Percentiles rank a stretch among this genome's conserved stretches.
Conservation (phyloP, 1,140 invertebrate genomes). For the Acyrthosiphon pisum region DNA sequence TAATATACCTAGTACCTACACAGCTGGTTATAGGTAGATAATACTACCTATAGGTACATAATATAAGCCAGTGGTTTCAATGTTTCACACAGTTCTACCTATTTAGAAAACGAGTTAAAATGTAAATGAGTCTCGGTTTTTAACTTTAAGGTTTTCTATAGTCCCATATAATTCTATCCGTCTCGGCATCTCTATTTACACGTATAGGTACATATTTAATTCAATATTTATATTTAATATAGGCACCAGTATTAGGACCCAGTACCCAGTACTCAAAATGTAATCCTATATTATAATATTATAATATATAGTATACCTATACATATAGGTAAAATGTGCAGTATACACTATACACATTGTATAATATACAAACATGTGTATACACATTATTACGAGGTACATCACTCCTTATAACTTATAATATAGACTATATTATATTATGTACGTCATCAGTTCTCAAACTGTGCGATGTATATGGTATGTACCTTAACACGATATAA, state of each 20-base stretch:
- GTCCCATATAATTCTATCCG: not conserved
- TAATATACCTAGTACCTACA: not conserved
- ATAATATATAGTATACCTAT: not conserved
- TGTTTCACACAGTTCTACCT: not conserved
- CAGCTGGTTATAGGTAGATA: not conserved
- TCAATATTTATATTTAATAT: not conserved
- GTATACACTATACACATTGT: no score
- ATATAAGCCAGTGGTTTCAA: not conserved
- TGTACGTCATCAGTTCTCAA: not conserved
- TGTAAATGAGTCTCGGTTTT: not conserved
- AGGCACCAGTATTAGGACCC: not conserved
- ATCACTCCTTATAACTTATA: not conserved
- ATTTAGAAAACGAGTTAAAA: slow-evolving; percentile 4
- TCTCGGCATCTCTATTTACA: not conserved
- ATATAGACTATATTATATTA: not conserved
- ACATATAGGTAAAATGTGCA: not conserved
- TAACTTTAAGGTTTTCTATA: not conserved
- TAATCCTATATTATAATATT: no score
- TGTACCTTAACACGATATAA: no score
- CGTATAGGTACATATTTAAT: not conserved
- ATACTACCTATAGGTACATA: not conserved
- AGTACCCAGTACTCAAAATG: not conserved
- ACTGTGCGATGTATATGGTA: not conserved
- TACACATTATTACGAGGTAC: no score
- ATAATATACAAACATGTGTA: not conserved